Conservation (phyloP, 2,797 vertebrate species). For the Malurus splendens region DNA sequence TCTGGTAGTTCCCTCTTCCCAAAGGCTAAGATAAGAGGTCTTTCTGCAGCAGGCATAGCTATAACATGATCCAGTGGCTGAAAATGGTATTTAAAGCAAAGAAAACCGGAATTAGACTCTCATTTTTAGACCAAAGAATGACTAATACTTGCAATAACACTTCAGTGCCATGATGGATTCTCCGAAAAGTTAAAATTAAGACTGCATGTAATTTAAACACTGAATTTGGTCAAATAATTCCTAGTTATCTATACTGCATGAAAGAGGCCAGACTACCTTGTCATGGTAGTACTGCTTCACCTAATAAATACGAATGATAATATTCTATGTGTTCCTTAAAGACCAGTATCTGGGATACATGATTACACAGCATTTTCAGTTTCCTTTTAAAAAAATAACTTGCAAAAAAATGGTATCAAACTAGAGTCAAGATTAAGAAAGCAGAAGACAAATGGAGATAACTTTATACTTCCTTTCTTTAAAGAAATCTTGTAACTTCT, state of each 20-base stretch:
- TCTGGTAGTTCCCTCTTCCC: not conserved
- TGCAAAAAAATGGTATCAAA: not conserved
- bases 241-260: not conserved
- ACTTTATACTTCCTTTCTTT: not conserved
- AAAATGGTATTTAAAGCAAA: not conserved
- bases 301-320: not conserved
- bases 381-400: not conserved
- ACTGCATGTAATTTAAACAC: not conserved
- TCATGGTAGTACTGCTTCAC: not conserved
- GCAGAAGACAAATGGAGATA: not conserved
- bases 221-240: not conserved
- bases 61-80: not conserved
- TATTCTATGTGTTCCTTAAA: not conserved
- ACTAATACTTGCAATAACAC: not conserved
- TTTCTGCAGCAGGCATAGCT: not conserved
- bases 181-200: not conserved
- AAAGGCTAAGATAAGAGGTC: not conserved
- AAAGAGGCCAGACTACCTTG: not conserved
- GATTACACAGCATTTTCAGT: not conserved
- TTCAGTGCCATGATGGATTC: not conserved
- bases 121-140: not conserved
- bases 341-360: rapidly evolving
- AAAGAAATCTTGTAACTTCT: not conserved
- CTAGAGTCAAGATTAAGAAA: not conserved
- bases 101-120: not conserved